Conservation (phyloP, 1,140 invertebrate genomes). For the Dysdera silvatica region DNA sequence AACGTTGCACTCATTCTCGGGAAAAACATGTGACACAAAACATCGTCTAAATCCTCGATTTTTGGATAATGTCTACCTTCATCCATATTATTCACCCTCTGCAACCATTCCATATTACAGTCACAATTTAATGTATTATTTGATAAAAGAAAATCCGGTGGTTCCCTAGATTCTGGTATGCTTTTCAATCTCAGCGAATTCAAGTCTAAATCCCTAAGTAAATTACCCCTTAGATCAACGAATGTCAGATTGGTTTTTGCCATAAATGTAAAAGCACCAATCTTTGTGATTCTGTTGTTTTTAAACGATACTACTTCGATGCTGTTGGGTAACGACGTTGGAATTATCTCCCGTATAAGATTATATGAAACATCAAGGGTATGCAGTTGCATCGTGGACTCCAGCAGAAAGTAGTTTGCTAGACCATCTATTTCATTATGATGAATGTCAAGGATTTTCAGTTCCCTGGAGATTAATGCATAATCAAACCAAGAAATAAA, state of each 20-base stretch:
- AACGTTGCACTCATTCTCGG: slow-evolving; percentile 12
- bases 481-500: slow-evolving; percentile 85
- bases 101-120: slow-evolving; percentile 86
- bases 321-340: slow-evolving; percentile 61
- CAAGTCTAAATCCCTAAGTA: slow-evolving; percentile 69
- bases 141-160: slow-evolving; percentile 78
- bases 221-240: slow-evolving; percentile 82
- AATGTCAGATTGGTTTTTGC: slow-evolving; percentile 72
- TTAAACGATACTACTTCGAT: slow-evolving; percentile 70
- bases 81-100: slow-evolving; percentile 58
- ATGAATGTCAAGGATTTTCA: slow-evolving; percentile 83
- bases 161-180: slow-evolving; percentile 41
- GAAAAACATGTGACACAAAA: slow-evolving; percentile 56
- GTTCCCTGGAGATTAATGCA: slow-evolving; percentile 64
- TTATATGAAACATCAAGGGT: slow-evolving; percentile 70
- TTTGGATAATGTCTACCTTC: slow-evolving; percentile 69
- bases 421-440: slow-evolving; percentile 75
- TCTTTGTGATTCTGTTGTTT: slow-evolving; percentile 67
- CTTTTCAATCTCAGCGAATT: slow-evolving; percentile 61
- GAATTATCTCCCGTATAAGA: slow-evolving; percentile 63
- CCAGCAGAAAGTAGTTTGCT: slow-evolving; percentile 69
- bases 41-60: slow-evolving; percentile 76
- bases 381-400: slow-evolving; percentile 53
- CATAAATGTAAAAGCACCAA: slow-evolving; percentile 72
- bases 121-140: slow-evolving; percentile 84